phyloP scores from a whole-genome alignment of 2,113 vertebrate genomes.

The Circaetus cinerascens region DNA sequence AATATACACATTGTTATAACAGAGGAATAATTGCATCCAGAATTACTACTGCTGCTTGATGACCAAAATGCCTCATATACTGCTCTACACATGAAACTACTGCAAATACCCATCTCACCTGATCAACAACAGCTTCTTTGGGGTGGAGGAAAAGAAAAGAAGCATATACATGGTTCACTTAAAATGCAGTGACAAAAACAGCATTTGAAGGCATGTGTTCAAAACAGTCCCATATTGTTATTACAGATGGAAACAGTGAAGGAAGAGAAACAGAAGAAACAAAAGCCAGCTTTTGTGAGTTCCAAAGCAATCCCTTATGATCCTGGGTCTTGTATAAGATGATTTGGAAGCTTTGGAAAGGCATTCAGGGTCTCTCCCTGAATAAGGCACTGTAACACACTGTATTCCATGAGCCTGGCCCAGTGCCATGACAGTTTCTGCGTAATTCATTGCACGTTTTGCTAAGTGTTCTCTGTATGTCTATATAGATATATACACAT shows the following conservation, averaged over 20 bases:
- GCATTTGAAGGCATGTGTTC: slow-evolving; percentile 14
- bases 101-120: neutral
- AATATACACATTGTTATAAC: slow-evolving; percentile 69
- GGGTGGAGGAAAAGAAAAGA: neutral
- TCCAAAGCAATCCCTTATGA: slow-evolving; percentile 59
- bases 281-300: slow-evolving; percentile 78
- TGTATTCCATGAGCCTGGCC: slow-evolving; percentile 43
- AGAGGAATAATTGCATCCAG: slow-evolving; percentile 23
- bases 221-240: slow-evolving; percentile 52
- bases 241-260: slow-evolving; percentile 51
- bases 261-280: slow-evolving; percentile 62
- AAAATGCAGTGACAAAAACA: slow-evolving; percentile 49
- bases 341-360: slow-evolving; percentile 61
- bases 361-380: slow-evolving; percentile 53
- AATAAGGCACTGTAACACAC: slow-evolving; percentile 48
- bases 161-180: slow-evolving; percentile 29
- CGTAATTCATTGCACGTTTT: slow-evolving; percentile 28
- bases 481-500: slow-evolving; percentile 39
- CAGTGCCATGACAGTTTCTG: slow-evolving; percentile 18
- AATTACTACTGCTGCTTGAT: slow-evolving; percentile 3
- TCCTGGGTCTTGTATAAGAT: slow-evolving; percentile 61
- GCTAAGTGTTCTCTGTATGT: slow-evolving; percentile 59
- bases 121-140: slow-evolving; percentile 20
- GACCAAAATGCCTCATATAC: neutral
- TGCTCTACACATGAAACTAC: neutral